Percentiles rank a stretch among this genome's conserved stretches.
Conservation (phyloP, 2,888 invertebrate genomes). For the Fragum sueziense region DNA sequence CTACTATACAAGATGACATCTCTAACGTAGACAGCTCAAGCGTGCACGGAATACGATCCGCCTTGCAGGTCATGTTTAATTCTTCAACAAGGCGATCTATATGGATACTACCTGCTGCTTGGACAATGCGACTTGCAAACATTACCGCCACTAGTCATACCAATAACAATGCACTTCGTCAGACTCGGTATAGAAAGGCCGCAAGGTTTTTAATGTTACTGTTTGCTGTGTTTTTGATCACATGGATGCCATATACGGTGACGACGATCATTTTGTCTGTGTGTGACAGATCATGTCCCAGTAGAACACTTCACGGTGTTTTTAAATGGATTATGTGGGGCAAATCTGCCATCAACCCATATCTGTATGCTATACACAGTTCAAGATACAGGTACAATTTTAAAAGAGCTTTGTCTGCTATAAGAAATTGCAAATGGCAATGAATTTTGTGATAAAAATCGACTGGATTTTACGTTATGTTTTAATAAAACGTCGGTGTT, state of each 20-base stretch:
- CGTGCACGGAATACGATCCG: neutral
- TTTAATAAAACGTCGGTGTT: too few species aligned
- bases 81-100: neutral
- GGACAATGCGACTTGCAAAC: neutral
- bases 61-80: neutral
- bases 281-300: slow-evolving; percentile 89
- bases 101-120: neutral
- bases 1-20: neutral
- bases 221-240: slow-evolving; percentile 64
- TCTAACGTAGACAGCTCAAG: neutral
- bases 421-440: too few species aligned
- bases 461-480: too few species aligned
- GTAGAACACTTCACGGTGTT: slow-evolving; percentile 96
- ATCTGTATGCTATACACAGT: slow-evolving; percentile 72
- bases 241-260: slow-evolving; percentile 71
- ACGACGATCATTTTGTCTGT: slow-evolving; percentile 64
- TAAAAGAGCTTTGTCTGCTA: too few species aligned
- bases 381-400: slow-evolving; percentile 63
- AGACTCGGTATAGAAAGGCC: slow-evolving; percentile 53
- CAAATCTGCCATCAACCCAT: slow-evolving; percentile 72
- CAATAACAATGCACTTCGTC: neutral
- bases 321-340: slow-evolving; percentile 83
- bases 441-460: too few species aligned
- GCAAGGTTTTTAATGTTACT: slow-evolving; percentile 62
- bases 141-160: neutral